phyloP scores from a whole-genome alignment of 2,888 invertebrate species.

The Palloptera scutellata region DNA sequence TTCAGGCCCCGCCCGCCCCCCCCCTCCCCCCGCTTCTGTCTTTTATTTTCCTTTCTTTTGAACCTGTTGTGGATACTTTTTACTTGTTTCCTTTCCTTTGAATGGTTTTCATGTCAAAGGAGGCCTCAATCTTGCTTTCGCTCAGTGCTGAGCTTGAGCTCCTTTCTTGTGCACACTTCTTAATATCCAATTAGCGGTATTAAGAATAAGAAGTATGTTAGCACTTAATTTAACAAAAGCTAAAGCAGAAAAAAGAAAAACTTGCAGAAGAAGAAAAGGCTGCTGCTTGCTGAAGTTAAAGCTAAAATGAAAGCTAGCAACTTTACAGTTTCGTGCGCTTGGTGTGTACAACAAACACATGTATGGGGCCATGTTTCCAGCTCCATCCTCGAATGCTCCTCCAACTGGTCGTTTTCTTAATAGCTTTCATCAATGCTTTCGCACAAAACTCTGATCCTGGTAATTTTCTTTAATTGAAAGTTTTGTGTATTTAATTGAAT shows the following conservation, averaged over 20 bases:
- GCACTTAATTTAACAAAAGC: slow-evolving; percentile 14
- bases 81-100: background rate
- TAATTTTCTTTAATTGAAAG: slow-evolving; percentile 35
- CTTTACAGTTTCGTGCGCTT: too few species aligned
- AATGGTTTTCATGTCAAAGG: background rate
- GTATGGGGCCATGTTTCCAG: background rate
- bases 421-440: slow-evolving; percentile 16
- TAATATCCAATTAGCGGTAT: slow-evolving; percentile 46
- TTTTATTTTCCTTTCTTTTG: background rate
- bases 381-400: background rate
- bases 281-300: too few species aligned
- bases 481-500: slow-evolving; percentile 37
- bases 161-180: slow-evolving; percentile 28
- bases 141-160: background rate
- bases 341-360: too few species aligned
- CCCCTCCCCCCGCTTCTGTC: background rate
- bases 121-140: background rate
- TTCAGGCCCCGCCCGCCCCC: slow-evolving; percentile 21
- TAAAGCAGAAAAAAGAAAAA: background rate
- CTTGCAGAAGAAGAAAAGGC: too few species aligned
- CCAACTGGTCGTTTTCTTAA: slow-evolving; percentile 16
- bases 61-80: background rate
- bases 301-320: too few species aligned
- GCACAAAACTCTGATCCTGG: slow-evolving; percentile 25
- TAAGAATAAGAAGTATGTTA: slow-evolving; percentile 23